Conservation (phyloP, 2,888 invertebrate species). For the Drosophila anomelani region DNA sequence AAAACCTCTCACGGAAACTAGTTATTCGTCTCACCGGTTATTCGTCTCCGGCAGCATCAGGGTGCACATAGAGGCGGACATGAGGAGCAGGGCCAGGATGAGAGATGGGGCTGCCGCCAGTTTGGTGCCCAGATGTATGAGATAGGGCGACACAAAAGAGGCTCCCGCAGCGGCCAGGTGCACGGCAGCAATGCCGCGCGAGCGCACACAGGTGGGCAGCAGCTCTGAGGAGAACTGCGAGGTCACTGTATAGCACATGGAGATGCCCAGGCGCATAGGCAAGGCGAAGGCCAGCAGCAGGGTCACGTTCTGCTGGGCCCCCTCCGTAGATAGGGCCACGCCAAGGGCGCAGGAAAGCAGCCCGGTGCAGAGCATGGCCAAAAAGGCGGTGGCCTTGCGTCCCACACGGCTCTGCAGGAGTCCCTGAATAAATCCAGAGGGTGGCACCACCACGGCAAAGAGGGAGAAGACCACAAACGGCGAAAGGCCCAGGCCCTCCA, state of each 20-base stretch:
- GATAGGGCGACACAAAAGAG: slow-evolving; percentile 85
- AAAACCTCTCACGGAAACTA: neutral
- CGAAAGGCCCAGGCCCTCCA: slow-evolving; percentile 85
- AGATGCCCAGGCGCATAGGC: slow-evolving; percentile 86
- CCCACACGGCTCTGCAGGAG: slow-evolving; percentile 80
- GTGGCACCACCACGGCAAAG: slow-evolving; percentile 86
- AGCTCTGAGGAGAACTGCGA: slow-evolving; percentile 88
- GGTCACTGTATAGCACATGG: slow-evolving; percentile 87
- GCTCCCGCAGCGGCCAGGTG: slow-evolving; percentile 87
- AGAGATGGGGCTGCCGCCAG: slow-evolving; percentile 83
- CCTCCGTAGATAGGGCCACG: slow-evolving; percentile 81
- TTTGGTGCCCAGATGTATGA: slow-evolving; percentile 65
- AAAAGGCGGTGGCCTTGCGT: slow-evolving; percentile 86
- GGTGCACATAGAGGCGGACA: slow-evolving; percentile 85
- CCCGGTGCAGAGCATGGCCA: slow-evolving; percentile 85
- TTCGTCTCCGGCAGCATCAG: slow-evolving; percentile 87
- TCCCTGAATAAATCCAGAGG: slow-evolving; percentile 84
- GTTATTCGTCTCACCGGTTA: slow-evolving; percentile 69
- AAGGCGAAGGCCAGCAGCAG: slow-evolving; percentile 85
- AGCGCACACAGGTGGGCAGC: slow-evolving; percentile 87
- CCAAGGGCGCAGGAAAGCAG: slow-evolving; percentile 85
- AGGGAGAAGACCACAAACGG: slow-evolving; percentile 86
- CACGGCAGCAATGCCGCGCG: slow-evolving; percentile 87
- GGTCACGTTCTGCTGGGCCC: slow-evolving; percentile 69
- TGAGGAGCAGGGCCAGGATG: slow-evolving; percentile 85